phyloP scores from a whole-genome alignment of 2,797 vertebrate species.

The Sitta carolinensis region DNA sequence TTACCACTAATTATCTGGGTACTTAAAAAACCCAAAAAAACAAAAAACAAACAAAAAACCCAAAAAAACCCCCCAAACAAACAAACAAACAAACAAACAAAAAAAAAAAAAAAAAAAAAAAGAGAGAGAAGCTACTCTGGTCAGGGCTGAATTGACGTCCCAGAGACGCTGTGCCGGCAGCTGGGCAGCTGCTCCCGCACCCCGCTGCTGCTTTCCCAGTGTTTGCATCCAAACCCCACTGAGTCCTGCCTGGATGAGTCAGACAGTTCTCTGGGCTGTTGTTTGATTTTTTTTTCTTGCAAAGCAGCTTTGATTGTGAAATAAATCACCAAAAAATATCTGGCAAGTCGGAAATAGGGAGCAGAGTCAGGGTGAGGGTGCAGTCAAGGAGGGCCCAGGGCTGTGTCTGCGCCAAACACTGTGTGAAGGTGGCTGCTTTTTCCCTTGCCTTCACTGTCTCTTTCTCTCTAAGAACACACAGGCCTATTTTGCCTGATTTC shows the following conservation, averaged over 20 bases:
- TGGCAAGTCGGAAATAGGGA: not conserved
- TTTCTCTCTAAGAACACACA: not conserved
- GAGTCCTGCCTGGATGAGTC: constrained; percentile 4
- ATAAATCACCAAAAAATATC: not conserved
- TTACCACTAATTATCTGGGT: constrained; percentile 52
- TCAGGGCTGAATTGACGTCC: not conserved
- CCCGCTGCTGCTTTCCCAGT: not conserved
- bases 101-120: too few relatives aligned
- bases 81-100: not conserved
- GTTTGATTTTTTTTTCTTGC: not conserved
- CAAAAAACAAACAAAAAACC: too few relatives aligned
- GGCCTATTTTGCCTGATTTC: not conserved
- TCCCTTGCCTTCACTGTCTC: not conserved
- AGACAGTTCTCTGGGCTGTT: not conserved
- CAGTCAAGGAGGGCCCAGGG: not conserved
- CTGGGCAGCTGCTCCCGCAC: not conserved
- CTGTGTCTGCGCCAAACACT: not conserved
- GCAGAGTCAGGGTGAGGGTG: not conserved
- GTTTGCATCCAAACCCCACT: not conserved
- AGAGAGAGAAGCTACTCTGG: not conserved
- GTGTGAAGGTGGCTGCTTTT: not conserved
- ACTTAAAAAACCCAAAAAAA: not conserved
- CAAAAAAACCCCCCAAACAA: too few relatives aligned
- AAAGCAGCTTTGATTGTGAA: constrained; percentile 17
- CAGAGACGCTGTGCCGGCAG: not conserved